These are phyloP conservation scores for Pseudochromis fuscus DNA, from an alignment of 2,797 vertebrate genomes.

Conservation along the genomic window DNA sequence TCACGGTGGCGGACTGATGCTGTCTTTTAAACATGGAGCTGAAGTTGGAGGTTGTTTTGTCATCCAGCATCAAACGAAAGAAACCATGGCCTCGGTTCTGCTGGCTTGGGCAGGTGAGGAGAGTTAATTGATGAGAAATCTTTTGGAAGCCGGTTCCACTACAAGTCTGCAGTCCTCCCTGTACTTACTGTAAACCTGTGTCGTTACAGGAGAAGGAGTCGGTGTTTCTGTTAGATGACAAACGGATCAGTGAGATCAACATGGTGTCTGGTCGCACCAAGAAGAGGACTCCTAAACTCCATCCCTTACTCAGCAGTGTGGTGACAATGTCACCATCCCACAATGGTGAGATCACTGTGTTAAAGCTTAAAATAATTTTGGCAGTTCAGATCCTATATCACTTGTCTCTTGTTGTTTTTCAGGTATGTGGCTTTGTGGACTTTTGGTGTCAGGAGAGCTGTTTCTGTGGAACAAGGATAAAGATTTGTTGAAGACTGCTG, in stretches of 20 bases:
- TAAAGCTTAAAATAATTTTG: not conserved
- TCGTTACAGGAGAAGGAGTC: conserved; percentile 91
- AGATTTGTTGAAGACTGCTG: conserved; percentile 87
- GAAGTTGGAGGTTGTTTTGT: conserved; percentile 91
- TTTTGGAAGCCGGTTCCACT: not conserved
- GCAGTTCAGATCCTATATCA: not conserved
- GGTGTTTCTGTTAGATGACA: conserved; percentile 93
- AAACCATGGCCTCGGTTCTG: conserved; percentile 94
- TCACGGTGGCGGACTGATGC: conserved; percentile 17
- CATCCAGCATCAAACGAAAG: conserved; percentile 92
- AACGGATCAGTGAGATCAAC: conserved; percentile 91
- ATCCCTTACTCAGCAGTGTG: conserved; percentile 88
- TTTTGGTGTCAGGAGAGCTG: conserved; percentile 90
- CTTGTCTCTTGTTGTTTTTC: conserved; percentile 6
- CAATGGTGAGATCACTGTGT: conserved; percentile 82
- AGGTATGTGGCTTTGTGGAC: conserved; percentile 93
- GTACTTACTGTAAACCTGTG: not conserved
- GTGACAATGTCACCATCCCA: conserved; percentile 87
- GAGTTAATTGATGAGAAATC: not conserved
- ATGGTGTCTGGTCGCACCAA: conserved; percentile 92
- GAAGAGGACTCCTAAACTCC: conserved; percentile 90
- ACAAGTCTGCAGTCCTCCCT: too few species aligned
- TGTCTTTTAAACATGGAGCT: conserved; percentile 87
- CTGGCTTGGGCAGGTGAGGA: conserved; percentile 93
- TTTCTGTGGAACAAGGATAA: conserved; percentile 97